Conservation (phyloP, 1,140 invertebrate genomes). For the Eubasilissa regina region DNA sequence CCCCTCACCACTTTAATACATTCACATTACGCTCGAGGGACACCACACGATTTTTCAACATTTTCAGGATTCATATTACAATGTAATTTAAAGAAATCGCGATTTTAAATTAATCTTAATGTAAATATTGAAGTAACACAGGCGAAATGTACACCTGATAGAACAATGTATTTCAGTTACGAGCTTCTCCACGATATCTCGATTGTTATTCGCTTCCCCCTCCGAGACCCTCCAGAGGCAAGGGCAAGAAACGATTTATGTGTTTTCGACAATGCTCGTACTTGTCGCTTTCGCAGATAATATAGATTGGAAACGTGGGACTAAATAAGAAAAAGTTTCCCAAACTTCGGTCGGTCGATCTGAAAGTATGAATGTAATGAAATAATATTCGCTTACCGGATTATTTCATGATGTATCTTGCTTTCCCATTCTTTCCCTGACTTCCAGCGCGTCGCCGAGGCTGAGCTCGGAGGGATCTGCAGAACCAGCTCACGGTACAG, state of each 20-base stretch:
- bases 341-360: background rate
- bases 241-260: constrained; percentile 15
- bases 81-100: too few species aligned
- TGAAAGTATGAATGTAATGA: background rate
- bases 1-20: too few species aligned
- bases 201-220: constrained; percentile 12
- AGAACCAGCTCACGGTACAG: constrained; percentile 36
- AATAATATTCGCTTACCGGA: constrained; percentile 49
- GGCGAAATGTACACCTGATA: too few species aligned
- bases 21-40: too few species aligned
- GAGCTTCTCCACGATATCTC: background rate
- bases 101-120: too few species aligned
- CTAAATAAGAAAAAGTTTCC: constrained; percentile 15
- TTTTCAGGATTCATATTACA: too few species aligned
- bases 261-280: constrained; percentile 23
- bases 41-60: too few species aligned
- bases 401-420: constrained; percentile 59
- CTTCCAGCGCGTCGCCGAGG: constrained; percentile 32
- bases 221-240: background rate
- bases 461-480: background rate
- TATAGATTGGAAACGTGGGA: background rate
- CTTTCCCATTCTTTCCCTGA: constrained; percentile 52
- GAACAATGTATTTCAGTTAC: too few species aligned
- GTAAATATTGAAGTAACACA: too few species aligned
- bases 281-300: background rate